Evolutionary conservation across 2,113 vertebrate species (phyloP).

Genomic region (Sceloporus tristichus): DNA sequence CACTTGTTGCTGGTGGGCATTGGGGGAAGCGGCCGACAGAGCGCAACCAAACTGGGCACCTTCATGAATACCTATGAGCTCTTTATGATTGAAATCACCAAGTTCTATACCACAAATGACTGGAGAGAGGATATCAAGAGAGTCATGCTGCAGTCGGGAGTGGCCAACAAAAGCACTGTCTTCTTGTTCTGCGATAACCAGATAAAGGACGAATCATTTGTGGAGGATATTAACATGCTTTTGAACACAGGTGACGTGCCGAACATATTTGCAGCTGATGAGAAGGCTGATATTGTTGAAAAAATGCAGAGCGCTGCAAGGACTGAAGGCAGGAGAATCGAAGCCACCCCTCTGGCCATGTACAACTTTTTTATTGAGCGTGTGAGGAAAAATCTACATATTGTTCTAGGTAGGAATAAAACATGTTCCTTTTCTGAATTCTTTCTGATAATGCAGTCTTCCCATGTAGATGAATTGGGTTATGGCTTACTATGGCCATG

Average conservation of each 20-base stretch:
- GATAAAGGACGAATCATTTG: slow-evolving; percentile 90
- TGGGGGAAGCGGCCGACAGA: slow-evolving; percentile 90
- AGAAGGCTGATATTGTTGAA: slow-evolving; percentile 90
- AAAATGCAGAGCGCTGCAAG: slow-evolving; percentile 87
- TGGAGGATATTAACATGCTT: slow-evolving; percentile 93
- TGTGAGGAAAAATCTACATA: slow-evolving; percentile 91
- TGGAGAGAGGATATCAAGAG: slow-evolving; percentile 92
- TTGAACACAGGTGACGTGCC: slow-evolving; percentile 93
- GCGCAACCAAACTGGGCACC: slow-evolving; percentile 86
- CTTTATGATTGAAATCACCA: slow-evolving; percentile 91
- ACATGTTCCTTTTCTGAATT: not conserved
- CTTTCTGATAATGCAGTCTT: slow-evolving; percentile 29
- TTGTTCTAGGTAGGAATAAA: slow-evolving; percentile 85
- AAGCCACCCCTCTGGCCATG: slow-evolving; percentile 87
- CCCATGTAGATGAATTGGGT: too few relatives aligned
- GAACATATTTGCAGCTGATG: slow-evolving; percentile 90
- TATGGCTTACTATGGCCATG: not conserved
- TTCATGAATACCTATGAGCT: slow-evolving; percentile 87
- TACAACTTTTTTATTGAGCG: slow-evolving; percentile 92
- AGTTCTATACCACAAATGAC: slow-evolving; percentile 83
- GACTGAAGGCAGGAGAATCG: slow-evolving; percentile 83
- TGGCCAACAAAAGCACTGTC: slow-evolving; percentile 79
- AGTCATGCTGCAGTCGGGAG: slow-evolving; percentile 87
- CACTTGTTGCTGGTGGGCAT: slow-evolving; percentile 90
- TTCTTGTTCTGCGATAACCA: slow-evolving; percentile 91